Evolutionary conservation across 2,888 invertebrate species (phyloP), one percentile per base, ranked within the genome.

Genomic region (Alentia gelatinosa): DNA sequence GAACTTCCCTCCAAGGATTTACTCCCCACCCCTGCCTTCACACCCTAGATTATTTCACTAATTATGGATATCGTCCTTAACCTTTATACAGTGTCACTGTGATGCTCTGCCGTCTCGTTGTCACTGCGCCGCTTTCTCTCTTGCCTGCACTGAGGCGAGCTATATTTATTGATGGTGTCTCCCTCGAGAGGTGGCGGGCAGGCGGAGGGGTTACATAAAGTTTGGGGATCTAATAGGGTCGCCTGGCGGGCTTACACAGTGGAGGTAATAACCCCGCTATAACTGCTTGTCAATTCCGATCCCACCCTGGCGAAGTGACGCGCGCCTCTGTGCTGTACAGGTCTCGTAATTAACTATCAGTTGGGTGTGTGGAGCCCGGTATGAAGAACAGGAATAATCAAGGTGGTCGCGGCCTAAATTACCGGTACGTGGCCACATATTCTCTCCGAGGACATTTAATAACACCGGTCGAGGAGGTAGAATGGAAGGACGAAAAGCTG

Each of bases 61-160:
- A 79, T 79, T 79, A 79, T 79, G 79, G 79, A 79, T 79, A 79
- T 35, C 79, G 19, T 79, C 39, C 79, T 79, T 79, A 79, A 79
- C 26, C 39, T 39, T 4, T n/a, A n/a, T 26, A 63, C 5, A 1
- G 74, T 26, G 74, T 74, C 30, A 74, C 30, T 1, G n/a, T 26
- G 74, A 33, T 26, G n/a, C n/a, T n/a, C n/a, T n/a, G n/a, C n/a
- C n/a, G n/a, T n/a, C n/a, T n/a, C n/a, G n/a, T n/a, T n/a, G n/a
- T n/a, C n/a, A n/a, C n/a, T n/a, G n/a, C n/a, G n/a, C n/a, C n/a
- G n/a, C n/a, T n/a, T n/a, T n/a, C n/a, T n/a, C n/a, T n/a, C n/a
- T n/a, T n/a, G n/a, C n/a, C n/a, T n/a, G n/a, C n/a, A n/a, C n/a
- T n/a, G 74, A 33, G 33, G 74, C 12, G 74, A 5, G 39, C 37